phyloP scores from a whole-genome alignment of 2,888 invertebrate species.

The Spodoptera picta region DNA sequence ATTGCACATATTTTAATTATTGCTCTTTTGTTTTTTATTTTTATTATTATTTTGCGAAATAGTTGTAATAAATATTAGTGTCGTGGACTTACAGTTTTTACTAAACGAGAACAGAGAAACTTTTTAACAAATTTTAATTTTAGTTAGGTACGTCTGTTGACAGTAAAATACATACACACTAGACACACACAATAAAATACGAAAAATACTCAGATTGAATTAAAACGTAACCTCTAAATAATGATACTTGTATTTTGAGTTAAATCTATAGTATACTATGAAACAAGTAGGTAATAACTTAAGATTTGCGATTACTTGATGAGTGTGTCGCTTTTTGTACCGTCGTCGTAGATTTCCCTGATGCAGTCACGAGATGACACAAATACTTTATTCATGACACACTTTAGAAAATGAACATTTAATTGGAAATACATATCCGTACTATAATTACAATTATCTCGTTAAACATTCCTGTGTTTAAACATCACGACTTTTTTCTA shows the following conservation, averaged over 20 bases:
- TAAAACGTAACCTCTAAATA: too few relatives aligned
- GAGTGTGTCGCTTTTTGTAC: slow-evolving; percentile 17
- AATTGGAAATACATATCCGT: background rate
- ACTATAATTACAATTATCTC: background rate
- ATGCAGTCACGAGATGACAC: slow-evolving; percentile 31
- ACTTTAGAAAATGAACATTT: slow-evolving; percentile 1
- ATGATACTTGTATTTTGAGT: too few relatives aligned
- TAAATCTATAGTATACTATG: background rate
- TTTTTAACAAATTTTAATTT: too few relatives aligned
- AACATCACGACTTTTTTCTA: too few relatives aligned
- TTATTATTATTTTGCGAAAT: slow-evolving; percentile 10
- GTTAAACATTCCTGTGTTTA: background rate
- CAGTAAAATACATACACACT: too few relatives aligned
- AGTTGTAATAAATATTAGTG: slow-evolving; percentile 13
- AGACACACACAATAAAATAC: too few relatives aligned
- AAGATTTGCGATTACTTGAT: slow-evolving; percentile 21
- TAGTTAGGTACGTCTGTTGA: too few relatives aligned
- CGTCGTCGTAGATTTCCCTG: slow-evolving; percentile 26
- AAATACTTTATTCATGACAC: slow-evolving; percentile 32
- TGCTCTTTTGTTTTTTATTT: slow-evolving; percentile 10
- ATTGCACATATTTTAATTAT: slow-evolving; percentile 16
- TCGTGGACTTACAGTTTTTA: too few relatives aligned
- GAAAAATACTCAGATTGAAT: too few relatives aligned
- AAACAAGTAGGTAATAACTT: slow-evolving; percentile 18
- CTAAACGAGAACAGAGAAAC: too few relatives aligned